Percentiles rank a stretch among this genome's conserved stretches.
Conservation (phyloP, 2,113 vertebrate genomes). For the Macquaria ambigua region DNA sequence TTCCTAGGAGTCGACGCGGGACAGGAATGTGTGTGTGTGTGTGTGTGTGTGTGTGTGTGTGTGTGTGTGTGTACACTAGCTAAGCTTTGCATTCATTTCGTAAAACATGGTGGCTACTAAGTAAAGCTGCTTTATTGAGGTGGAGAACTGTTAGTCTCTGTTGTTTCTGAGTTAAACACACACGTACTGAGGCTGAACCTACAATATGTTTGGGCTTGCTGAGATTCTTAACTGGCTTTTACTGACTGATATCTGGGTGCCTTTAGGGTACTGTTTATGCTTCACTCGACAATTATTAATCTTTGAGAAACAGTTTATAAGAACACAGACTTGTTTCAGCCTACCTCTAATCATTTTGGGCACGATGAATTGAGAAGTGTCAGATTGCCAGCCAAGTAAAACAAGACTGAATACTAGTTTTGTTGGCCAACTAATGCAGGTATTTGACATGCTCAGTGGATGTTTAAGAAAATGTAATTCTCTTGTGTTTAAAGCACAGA, state of each 20-base stretch:
- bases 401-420: constrained; percentile 20
- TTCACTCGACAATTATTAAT: constrained; percentile 38
- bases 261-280: constrained; percentile 28
- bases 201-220: constrained; percentile 55
- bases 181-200: not conserved
- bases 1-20: constrained; percentile 52
- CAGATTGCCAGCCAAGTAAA: constrained; percentile 36
- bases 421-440: not conserved
- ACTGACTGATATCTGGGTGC: constrained; percentile 17
- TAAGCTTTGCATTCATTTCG: constrained; percentile 34
- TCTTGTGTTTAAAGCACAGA: not conserved
- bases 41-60: constrained; percentile 32
- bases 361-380: constrained; percentile 19
- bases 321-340: constrained; percentile 37
- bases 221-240: constrained; percentile 34
- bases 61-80: constrained; percentile 4
- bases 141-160: not conserved
- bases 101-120: constrained; percentile 21
- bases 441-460: constrained; percentile 49
- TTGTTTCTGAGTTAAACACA: not conserved
- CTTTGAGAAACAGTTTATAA: constrained; percentile 34
- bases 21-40: constrained; percentile 44
- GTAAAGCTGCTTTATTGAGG: constrained; percentile 44
- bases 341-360: constrained; percentile 50
- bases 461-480: constrained; percentile 18